These are phyloP conservation scores for Neocrepidodera transversa DNA, from an alignment of 2,888 invertebrate genomes.

Conservation along the genomic window DNA sequence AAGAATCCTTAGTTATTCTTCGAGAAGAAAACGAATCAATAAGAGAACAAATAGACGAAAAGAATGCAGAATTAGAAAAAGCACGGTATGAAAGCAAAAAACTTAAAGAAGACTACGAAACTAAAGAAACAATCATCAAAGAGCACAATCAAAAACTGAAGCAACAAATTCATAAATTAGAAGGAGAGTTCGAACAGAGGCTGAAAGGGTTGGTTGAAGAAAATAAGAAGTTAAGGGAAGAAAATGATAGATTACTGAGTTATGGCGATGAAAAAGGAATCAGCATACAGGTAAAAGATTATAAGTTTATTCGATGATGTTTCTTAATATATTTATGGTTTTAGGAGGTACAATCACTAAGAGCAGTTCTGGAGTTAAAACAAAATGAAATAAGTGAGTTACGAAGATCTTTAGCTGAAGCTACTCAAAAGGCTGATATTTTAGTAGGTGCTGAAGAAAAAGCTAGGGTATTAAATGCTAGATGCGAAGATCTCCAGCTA, in stretches of 20 bases:
- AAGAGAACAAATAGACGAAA: constrained; percentile 57
- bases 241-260: constrained; percentile 49
- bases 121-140: constrained; percentile 50
- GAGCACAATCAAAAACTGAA: constrained; percentile 46
- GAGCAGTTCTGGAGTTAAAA: constrained; percentile 87
- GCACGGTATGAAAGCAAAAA: constrained; percentile 47
- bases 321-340: constrained; percentile 49
- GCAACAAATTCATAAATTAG: constrained; percentile 41
- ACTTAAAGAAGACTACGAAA: constrained; percentile 52
- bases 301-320: too few species aligned
- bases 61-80: constrained; percentile 42
- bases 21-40: constrained; percentile 59
- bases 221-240: constrained; percentile 51
- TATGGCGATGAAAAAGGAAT: constrained; percentile 54
- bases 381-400: constrained; percentile 85
- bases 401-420: constrained; percentile 73
- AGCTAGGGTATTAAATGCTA: constrained; percentile 78
- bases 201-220: constrained; percentile 47
- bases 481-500: constrained; percentile 84
- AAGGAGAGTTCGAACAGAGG: constrained; percentile 37
- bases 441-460: constrained; percentile 76
- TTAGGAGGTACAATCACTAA: constrained; percentile 80
- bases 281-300: constrained; percentile 53
- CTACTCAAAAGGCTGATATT: constrained; percentile 76
- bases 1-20: constrained; percentile 56